Evolutionary conservation across 2,888 invertebrate species (phyloP).

Genomic region (Hyalella azteca): DNA sequence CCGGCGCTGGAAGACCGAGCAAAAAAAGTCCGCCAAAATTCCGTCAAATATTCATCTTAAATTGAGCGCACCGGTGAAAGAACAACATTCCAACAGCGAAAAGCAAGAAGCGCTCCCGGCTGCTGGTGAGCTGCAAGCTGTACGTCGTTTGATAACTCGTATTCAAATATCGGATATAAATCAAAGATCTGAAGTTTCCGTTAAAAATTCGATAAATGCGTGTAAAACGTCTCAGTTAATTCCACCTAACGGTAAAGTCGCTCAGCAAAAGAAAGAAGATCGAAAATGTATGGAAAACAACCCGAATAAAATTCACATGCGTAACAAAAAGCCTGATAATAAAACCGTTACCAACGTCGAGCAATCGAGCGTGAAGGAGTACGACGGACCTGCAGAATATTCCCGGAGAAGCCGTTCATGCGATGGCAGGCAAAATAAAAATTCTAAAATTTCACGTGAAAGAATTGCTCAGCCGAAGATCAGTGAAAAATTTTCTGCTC

Average conservation of each 20-base stretch:
- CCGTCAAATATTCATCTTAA: background rate
- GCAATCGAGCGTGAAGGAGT: background rate
- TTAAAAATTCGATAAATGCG: background rate
- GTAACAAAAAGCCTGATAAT: background rate
- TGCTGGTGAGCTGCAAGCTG: background rate
- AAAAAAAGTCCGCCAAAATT: background rate
- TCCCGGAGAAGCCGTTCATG: background rate
- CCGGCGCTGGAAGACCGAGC: background rate
- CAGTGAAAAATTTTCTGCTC: slow-evolving; percentile 8
- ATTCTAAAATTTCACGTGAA: background rate
- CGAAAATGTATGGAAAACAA: background rate
- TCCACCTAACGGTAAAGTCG: background rate
- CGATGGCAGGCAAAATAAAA: background rate
- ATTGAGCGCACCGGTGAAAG: background rate
- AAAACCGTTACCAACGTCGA: background rate
- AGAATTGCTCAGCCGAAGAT: background rate
- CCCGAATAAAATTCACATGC: background rate
- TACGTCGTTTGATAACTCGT: background rate
- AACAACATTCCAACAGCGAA: background rate
- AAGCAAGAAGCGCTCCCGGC: background rate
- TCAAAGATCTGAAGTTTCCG: background rate
- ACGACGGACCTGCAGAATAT: background rate
- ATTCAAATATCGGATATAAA: background rate
- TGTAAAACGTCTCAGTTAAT: background rate
- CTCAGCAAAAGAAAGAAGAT: background rate